phyloP scores from a whole-genome alignment of 2,113 vertebrate genomes.

The Merops nubicus region DNA sequence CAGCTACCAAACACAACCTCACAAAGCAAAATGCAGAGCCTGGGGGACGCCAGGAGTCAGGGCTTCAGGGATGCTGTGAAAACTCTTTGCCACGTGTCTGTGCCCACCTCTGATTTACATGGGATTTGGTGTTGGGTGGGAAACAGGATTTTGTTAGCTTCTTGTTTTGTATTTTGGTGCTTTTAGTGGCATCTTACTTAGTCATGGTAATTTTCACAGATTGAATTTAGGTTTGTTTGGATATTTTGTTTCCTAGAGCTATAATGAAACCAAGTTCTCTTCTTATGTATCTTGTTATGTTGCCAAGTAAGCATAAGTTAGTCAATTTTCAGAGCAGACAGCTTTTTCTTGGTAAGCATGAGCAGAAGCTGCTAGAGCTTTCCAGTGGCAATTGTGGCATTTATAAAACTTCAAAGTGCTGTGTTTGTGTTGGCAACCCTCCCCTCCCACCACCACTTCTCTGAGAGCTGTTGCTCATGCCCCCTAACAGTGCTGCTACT shows the following conservation, averaged over 20 bases:
- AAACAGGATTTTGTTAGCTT: background rate
- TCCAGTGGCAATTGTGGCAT: background rate
- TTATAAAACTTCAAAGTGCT: background rate
- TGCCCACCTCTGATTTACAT: background rate
- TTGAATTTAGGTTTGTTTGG: background rate
- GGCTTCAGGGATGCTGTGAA: background rate
- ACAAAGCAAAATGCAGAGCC: background rate
- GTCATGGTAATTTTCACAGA: background rate
- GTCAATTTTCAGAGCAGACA: background rate
- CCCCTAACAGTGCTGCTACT: accelerated
- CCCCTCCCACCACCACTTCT: too few species aligned
- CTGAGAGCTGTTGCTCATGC: background rate
- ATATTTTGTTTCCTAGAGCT: background rate
- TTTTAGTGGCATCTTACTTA: background rate
- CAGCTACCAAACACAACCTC: background rate
- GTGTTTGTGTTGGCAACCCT: background rate
- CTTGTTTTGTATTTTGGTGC: background rate
- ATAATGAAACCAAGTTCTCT: background rate
- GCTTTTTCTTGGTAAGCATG: background rate
- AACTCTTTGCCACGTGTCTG: accelerated
- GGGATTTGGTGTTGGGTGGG: background rate
- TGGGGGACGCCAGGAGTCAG: background rate
- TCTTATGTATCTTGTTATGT: background rate
- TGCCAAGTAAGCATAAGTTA: background rate
- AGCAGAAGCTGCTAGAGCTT: background rate